Evolutionary conservation across 2,797 vertebrate species (phyloP).

Genomic region (Acanthurus tractus): DNA sequence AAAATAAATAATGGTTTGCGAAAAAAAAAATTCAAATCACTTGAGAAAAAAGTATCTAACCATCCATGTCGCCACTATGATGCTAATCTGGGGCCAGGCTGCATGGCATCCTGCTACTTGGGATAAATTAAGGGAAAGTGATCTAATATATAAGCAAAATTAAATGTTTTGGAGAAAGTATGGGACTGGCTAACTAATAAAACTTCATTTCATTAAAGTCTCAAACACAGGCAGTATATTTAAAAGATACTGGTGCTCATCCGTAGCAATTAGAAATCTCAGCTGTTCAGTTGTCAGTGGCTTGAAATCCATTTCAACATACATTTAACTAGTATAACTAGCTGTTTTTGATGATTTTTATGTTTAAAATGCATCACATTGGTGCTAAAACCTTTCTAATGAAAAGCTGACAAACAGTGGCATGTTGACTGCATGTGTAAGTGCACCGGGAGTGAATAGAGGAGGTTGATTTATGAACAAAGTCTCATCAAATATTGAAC

Average conservation of each 20-base stretch:
- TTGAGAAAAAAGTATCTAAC: background rate
- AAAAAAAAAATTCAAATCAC: background rate
- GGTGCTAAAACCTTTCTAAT: constrained; percentile 29
- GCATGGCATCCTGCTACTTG: background rate
- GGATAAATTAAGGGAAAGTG: background rate
- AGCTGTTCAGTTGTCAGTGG: background rate
- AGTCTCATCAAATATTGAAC: constrained; percentile 83
- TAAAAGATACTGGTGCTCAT: background rate
- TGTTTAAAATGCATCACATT: constrained; percentile 33
- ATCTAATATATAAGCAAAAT: constrained; percentile 15
- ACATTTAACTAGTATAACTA: constrained; percentile 8
- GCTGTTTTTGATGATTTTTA: constrained; percentile 18
- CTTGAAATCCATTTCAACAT: constrained; percentile 26
- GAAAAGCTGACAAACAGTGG: constrained; percentile 47
- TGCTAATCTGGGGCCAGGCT: background rate
- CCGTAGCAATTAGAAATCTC: background rate
- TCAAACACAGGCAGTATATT: background rate
- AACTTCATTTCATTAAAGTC: background rate
- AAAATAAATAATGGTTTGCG: background rate
- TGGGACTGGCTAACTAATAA: background rate
- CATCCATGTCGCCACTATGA: background rate
- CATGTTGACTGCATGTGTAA: constrained; percentile 24
- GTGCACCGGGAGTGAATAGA: constrained; percentile 51
- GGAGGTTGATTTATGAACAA: constrained; percentile 75
- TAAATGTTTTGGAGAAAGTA: background rate